Evolutionary conservation across 2,888 invertebrate species (phyloP).

Genomic region (Oscheius sp.): DNA sequence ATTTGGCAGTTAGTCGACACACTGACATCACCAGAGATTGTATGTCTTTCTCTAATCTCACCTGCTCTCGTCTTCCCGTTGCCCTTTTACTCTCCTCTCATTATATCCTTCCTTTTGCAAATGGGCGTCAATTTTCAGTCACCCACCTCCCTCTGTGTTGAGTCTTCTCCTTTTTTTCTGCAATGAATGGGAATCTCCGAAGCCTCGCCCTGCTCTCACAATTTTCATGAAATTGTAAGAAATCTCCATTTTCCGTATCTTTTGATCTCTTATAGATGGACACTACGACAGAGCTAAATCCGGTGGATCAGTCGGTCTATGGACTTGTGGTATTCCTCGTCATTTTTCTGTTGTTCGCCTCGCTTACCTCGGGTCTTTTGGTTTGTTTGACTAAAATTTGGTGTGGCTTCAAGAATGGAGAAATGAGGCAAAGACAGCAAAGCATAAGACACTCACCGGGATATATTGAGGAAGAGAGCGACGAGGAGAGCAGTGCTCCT

Average conservation of each 20-base stretch:
- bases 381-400: constrained; percentile 63
- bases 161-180: background rate
- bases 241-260: background rate
- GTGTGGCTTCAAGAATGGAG: constrained; percentile 51
- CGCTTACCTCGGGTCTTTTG: constrained; percentile 61
- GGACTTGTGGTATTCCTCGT: constrained; percentile 60
- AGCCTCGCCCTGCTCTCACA: constrained; percentile 27
- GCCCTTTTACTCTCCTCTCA: background rate
- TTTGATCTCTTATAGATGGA: constrained; percentile 25
- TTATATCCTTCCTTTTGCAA: background rate
- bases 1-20: no score
- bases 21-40: background rate
- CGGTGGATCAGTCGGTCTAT: constrained; percentile 36
- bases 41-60: no score
- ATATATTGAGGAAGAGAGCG: constrained; percentile 47
- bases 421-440: constrained; percentile 14
- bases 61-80: background rate
- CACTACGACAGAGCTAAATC: constrained; percentile 21
- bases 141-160: background rate
- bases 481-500: constrained; percentile 45
- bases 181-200: constrained; percentile 21
- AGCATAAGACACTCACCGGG: constrained; percentile 30
- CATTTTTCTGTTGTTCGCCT: constrained; percentile 59
- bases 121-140: constrained; percentile 27
- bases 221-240: constrained; percentile 24